A percentile compares a stretch with the other conserved stretches of the same genome.
phyloP scores from a whole-genome alignment of 1,140 invertebrate species.

The Hylaeus anthracinus region DNA sequence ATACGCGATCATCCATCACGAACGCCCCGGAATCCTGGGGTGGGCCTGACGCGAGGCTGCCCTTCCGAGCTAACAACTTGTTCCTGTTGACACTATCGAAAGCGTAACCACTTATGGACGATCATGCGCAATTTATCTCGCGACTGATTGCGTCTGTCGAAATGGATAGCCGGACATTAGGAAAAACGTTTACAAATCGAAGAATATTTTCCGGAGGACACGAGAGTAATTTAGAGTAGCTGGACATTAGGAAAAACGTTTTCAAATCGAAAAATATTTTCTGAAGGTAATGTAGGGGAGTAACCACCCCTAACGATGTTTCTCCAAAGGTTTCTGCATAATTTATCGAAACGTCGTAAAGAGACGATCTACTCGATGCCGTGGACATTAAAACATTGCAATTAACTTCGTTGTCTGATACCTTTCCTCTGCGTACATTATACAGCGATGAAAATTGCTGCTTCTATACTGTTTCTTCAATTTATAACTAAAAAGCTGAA shows the following conservation, averaged over 20 bases:
- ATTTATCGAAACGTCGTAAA: neutral
- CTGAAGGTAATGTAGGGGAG: neutral
- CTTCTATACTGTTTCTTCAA: neutral
- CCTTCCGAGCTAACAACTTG: conserved; percentile 67
- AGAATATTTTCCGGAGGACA: neutral
- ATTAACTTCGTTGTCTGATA: neutral
- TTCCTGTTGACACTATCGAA: conserved; percentile 69
- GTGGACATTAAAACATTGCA: neutral
- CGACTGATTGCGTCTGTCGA: conserved; percentile 30
- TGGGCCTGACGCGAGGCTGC: conserved; percentile 59
- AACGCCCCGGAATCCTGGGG: conserved; percentile 67
- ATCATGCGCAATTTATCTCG: conserved; percentile 64
- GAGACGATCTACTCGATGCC: neutral
- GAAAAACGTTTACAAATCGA: conserved; percentile 10
- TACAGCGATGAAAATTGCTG: no score
- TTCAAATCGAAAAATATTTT: neutral
- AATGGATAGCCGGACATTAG: neutral
- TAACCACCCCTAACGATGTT: neutral
- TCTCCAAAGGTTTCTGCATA: neutral
- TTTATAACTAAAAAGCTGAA: no score
- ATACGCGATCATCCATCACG: conserved; percentile 70
- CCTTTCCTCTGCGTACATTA: no score
- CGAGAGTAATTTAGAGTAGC: neutral
- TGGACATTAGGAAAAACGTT: neutral
- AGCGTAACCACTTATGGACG: conserved; percentile 62